Conservation (phyloP, 2,797 vertebrate genomes). For the Melopsittacus undulatus region DNA sequence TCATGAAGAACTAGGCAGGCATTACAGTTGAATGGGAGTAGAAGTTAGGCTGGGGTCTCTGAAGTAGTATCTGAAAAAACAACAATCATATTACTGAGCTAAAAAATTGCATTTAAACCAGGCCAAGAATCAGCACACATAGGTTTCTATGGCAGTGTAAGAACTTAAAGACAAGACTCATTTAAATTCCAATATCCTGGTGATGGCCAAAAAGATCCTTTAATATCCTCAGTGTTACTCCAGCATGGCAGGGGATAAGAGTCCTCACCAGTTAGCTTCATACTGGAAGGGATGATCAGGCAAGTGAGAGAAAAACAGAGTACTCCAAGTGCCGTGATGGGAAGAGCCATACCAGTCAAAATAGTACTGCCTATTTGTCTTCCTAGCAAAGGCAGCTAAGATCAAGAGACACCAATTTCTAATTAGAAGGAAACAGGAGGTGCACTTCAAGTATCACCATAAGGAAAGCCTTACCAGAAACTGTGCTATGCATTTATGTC, state of each 20-base stretch:
- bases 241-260: neutral
- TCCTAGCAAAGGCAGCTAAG: neutral
- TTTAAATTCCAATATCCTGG: neutral
- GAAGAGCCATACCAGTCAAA: neutral
- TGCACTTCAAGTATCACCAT: neutral
- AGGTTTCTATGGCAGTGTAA: neutral
- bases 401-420: neutral
- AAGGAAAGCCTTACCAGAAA: neutral
- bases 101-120: neutral
- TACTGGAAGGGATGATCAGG: neutral
- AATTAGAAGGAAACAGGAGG: neutral
- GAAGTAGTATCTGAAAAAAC: neutral
- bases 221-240: neutral
- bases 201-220: neutral
- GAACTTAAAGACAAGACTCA: neutral
- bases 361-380: neutral
- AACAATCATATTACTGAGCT: neutral
- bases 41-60: neutral
- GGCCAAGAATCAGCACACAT: fast-evolving
- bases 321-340: neutral
- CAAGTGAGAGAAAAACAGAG: neutral
- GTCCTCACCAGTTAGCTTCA: neutral
- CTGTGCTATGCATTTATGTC: neutral
- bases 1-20: neutral
- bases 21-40: neutral